Conservation (phyloP, 2,113 vertebrate species). For the Mormyrus lacerda region DNA sequence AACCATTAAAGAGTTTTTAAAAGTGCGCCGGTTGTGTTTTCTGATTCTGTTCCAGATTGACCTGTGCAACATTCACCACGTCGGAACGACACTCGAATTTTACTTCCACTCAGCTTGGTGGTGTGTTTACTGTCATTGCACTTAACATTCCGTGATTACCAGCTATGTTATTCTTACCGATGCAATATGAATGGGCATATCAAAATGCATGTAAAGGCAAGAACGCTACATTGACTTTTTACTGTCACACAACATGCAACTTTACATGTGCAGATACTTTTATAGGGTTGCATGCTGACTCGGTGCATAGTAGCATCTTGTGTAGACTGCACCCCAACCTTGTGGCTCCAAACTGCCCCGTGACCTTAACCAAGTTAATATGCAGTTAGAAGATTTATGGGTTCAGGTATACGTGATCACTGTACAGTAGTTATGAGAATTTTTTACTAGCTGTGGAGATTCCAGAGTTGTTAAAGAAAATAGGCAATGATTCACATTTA, state of each 20-base stretch:
- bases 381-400: background rate
- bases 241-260: background rate
- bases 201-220: background rate
- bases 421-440: background rate
- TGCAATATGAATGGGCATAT: background rate
- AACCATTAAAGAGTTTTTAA: constrained; percentile 51
- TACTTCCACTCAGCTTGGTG: background rate
- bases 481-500: background rate
- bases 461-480: background rate
- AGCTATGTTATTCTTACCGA: background rate
- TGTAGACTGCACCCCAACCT: background rate
- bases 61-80: background rate
- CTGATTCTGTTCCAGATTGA: background rate
- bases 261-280: background rate
- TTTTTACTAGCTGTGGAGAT: background rate
- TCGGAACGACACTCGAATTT: background rate
- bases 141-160: background rate
- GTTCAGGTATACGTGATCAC: background rate
- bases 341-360: background rate
- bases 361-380: background rate
- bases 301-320: background rate
- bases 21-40: background rate
- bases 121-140: background rate
- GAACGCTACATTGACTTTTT: background rate
- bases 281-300: background rate